A percentile compares a stretch with the other conserved stretches of the same genome.
Conservation (phyloP, 1,140 invertebrate genomes). For the Triops cancriformis region DNA sequence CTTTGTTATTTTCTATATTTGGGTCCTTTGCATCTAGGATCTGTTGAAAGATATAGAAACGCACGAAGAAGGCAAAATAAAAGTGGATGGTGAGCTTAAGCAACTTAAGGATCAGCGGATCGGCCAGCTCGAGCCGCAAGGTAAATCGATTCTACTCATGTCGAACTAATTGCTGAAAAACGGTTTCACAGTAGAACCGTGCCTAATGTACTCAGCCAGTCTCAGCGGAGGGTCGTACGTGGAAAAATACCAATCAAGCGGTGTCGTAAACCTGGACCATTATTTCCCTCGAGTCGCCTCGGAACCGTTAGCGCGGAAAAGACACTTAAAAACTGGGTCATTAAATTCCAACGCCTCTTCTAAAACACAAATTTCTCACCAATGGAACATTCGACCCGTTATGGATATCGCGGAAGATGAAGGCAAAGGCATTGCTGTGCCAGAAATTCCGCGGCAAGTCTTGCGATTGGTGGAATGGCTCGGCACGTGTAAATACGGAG, state of each 20-base stretch:
- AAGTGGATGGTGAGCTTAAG: not conserved
- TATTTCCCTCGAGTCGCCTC: slow-evolving; percentile 33
- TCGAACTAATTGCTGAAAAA: not conserved
- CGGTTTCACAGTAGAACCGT: not conserved
- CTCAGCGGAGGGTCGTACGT: not conserved
- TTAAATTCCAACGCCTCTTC: not conserved
- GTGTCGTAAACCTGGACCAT: slow-evolving; percentile 24
- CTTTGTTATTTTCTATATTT: not conserved
- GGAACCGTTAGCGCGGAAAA: slow-evolving; percentile 42
- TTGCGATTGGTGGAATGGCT: slow-evolving; percentile 60
- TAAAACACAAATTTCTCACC: slow-evolving; percentile 34
- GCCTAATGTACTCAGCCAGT: slow-evolving; percentile 15
- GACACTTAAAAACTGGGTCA: slow-evolving; percentile 37
- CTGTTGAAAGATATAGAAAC: not conserved
- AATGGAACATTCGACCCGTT: slow-evolving; percentile 42
- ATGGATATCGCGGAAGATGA: slow-evolving; percentile 35
- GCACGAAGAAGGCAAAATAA: not conserved
- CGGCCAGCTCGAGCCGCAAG: not conserved
- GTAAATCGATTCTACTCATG: not conserved
- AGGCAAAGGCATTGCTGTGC: slow-evolving; percentile 45
- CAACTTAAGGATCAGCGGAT: not conserved
- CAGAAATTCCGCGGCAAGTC: slow-evolving; percentile 56
- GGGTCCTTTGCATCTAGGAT: not conserved
- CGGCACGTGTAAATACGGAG: slow-evolving; percentile 62
- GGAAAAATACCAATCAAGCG: slow-evolving; percentile 7